Evolutionary conservation across 2,797 vertebrate genomes (phyloP).

Genomic region (Picus viridis): DNA sequence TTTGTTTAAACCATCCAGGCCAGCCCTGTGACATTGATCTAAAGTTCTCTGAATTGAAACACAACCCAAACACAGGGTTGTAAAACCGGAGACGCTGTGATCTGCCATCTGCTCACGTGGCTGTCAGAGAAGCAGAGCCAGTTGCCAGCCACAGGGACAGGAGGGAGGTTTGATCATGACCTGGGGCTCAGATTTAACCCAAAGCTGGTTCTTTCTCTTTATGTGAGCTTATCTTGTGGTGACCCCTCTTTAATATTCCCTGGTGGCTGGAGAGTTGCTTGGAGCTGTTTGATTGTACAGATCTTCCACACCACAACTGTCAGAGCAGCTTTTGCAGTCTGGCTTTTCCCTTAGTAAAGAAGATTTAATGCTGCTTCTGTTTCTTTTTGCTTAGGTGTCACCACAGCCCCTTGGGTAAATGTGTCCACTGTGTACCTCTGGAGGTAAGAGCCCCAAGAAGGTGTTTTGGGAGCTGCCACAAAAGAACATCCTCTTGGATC

Average conservation of each 20-base stretch:
- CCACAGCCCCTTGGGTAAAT: slow-evolving; percentile 93
- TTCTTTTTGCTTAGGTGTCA: slow-evolving; percentile 85
- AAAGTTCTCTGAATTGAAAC: background rate
- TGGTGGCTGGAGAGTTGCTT: background rate
- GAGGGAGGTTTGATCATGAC: background rate
- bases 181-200: background rate
- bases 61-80: background rate
- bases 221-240: background rate
- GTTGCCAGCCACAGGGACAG: background rate
- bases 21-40: background rate
- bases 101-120: background rate
- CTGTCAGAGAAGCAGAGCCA: background rate
- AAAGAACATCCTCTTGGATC: background rate
- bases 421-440: slow-evolving; percentile 95
- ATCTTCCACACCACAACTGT: background rate
- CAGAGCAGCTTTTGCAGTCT: background rate
- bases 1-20: background rate
- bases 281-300: background rate
- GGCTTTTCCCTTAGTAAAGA: background rate
- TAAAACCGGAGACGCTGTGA: background rate
- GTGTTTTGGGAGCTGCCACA: background rate
- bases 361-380: background rate
- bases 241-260: background rate
- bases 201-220: background rate
- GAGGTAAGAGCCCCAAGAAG: slow-evolving; percentile 84